Evolutionary conservation across 2,113 vertebrate species (phyloP), one percentile per base, ranked within the genome.

Genomic region (Gopherus flavomarginatus): DNA sequence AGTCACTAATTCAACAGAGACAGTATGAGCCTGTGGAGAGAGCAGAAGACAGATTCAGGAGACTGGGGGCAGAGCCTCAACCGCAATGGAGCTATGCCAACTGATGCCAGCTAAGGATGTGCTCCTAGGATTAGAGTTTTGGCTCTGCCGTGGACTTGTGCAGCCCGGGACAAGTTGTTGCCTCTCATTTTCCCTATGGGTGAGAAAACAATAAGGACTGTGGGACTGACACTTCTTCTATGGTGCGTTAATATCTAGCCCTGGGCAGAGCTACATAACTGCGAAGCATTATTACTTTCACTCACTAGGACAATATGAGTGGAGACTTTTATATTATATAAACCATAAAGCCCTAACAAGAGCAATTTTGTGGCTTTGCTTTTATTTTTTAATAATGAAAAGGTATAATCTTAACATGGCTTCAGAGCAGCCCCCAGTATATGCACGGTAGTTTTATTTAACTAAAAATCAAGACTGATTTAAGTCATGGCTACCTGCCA

Each of bases 321-420:
- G 44, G 92, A 96, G 92, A 72, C 81, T 92, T 96, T 96, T 87
- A 84, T 22, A 14, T 91, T 92, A 94, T 87, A 89, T 54, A 94
- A 97, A 91, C 95, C 91, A 88, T 96, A 96, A 94, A 91, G 83
- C 27, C 31, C 85, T 96, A 89, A 59, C 90, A 91, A 89, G 87
- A 94, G 96, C 91, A 92, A 90, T 94, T 96, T 90, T 97, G 98
- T 84, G 96, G 97, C 94, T 97, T 96, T 84, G 91, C 89, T 88
- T 89, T 92, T 90, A 21, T 92, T 90, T 90, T 90, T 95, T 82
- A 38, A 82, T 59, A 87, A 95, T 42, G 79, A 72, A 91, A 91
- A 95, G 75, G 92, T 85, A 79, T 92, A 94, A 89, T 27, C 47
- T 79, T 44, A 87, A n/a, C 75, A 17, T 26, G 50, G 82, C n/a